These are phyloP conservation scores for Axea sp. DNA, from an alignment of 2,888 invertebrate species.

Conservation along the genomic window DNA sequence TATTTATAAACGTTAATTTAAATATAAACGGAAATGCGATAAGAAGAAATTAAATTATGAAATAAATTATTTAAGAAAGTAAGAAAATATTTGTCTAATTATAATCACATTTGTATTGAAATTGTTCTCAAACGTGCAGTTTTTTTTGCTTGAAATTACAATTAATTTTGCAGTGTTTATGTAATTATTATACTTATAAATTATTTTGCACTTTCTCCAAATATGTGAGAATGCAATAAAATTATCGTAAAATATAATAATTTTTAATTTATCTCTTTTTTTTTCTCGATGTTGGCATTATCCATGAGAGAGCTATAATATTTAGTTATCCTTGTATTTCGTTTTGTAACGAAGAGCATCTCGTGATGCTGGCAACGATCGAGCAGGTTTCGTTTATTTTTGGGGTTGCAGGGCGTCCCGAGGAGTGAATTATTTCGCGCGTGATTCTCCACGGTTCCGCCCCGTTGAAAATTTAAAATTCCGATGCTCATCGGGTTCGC, in stretches of 20 bases:
- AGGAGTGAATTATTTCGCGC: slow-evolving; percentile 61
- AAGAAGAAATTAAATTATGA: too few relatives aligned
- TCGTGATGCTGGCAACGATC: slow-evolving; percentile 38
- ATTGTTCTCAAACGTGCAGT: too few relatives aligned
- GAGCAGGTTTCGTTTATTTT: slow-evolving; percentile 54
- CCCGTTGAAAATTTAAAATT: slow-evolving; percentile 58
- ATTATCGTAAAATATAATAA: not conserved
- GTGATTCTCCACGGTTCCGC: slow-evolving; percentile 58
- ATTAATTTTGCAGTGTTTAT: too few relatives aligned
- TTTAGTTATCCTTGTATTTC: slow-evolving; percentile 20
- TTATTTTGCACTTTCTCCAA: too few relatives aligned
- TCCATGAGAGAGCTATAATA: slow-evolving; percentile 35
- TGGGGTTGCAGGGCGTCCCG: slow-evolving; percentile 39
- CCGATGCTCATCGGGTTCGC: slow-evolving; percentile 42
- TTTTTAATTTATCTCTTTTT: too few relatives aligned
- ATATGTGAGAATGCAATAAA: not conserved
- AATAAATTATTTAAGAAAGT: too few relatives aligned
- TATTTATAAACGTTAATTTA: too few relatives aligned
- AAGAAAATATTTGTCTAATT: too few relatives aligned
- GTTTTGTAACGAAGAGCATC: slow-evolving; percentile 26
- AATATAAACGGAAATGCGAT: too few relatives aligned
- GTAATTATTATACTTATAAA: too few relatives aligned
- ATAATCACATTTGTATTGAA: too few relatives aligned
- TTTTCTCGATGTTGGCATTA: slow-evolving; percentile 25
- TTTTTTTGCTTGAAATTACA: too few relatives aligned